Evolutionary conservation across 2,888 invertebrate genomes (phyloP), one percentile per base, ranked within the genome.

Genomic region (Aethes cnicana): DNA sequence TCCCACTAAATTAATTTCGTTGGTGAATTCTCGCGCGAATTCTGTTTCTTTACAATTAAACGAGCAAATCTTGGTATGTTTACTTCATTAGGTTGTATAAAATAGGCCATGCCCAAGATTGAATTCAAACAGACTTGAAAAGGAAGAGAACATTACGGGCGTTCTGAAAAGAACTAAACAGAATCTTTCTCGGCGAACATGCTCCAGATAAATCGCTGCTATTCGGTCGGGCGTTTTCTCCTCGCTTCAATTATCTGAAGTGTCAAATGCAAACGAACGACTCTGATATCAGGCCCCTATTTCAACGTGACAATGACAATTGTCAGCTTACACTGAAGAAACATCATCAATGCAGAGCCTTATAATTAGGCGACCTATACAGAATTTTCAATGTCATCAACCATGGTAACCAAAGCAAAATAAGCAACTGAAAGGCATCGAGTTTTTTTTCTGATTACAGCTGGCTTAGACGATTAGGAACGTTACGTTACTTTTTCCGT

Each of bases 191-290:
- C 16, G 6, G 3, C 9, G 9, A 6, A 7, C 4, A 4, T 21
- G 26, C 25, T 39, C 25, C 4, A 16, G 18, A 42, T 28, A 28
- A 42, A 42, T 42, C 41, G 41, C 18, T 18, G 41, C 41, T 8
- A 28, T 42, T 28, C 41, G 12, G 11, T 7, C 21, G 12, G 28
- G 18, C 28, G 9, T 25, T 39, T 28, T 28, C 26, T 18, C 41
- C 28, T 4, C 18, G 8, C 7, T 28, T 42, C 41, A 42, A 42
- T 42, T 28, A 42, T 42, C 41, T 28, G 12, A 42, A 28, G 28
- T 42, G 41, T 28, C 41, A 42, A 18, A 28, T 28, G 28, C 41
- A 42, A 42, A 42, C 18, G 41, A 42, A 42, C 18, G 41, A 42
- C 26, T 28, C 17, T 8, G 11, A 28, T 42, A 28, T 42, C 41